Evolutionary conservation across 2,113 vertebrate genomes (phyloP).

Genomic region (Catagonus wagneri): DNA sequence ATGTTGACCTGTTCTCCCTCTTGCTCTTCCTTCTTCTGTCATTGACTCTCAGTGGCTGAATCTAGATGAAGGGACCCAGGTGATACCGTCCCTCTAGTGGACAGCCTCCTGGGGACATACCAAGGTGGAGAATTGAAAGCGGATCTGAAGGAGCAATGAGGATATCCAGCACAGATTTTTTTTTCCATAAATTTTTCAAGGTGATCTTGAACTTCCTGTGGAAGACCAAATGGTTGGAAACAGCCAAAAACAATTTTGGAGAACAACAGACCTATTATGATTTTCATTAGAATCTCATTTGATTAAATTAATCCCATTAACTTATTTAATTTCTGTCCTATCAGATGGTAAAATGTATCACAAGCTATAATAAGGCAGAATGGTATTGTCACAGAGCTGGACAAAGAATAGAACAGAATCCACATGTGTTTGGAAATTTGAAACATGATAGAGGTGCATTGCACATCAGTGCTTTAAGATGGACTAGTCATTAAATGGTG

Average conservation of each 20-base stretch:
- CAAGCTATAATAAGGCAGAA: not conserved
- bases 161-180: not conserved
- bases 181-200: not conserved
- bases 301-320: too few species aligned
- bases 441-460: not conserved
- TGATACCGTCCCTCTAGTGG: not conserved
- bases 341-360: slow-evolving; percentile 1
- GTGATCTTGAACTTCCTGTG: not conserved
- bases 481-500: not conserved
- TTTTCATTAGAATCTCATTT: slow-evolving; percentile 6
- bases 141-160: not conserved
- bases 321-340: slow-evolving; percentile 2
- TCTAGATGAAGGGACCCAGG: not conserved
- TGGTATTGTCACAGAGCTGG: not conserved
- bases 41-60: not conserved
- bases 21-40: not conserved
- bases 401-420: not conserved
- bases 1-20: not conserved
- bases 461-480: not conserved
- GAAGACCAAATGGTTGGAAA: not conserved
- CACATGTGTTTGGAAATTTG: not conserved
- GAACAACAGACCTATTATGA: not conserved
- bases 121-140: not conserved
- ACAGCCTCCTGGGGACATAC: not conserved
- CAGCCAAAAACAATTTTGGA: slow-evolving; percentile 9